Conservation (phyloP, 2,797 vertebrate genomes). For the Bradypus variegatus region DNA sequence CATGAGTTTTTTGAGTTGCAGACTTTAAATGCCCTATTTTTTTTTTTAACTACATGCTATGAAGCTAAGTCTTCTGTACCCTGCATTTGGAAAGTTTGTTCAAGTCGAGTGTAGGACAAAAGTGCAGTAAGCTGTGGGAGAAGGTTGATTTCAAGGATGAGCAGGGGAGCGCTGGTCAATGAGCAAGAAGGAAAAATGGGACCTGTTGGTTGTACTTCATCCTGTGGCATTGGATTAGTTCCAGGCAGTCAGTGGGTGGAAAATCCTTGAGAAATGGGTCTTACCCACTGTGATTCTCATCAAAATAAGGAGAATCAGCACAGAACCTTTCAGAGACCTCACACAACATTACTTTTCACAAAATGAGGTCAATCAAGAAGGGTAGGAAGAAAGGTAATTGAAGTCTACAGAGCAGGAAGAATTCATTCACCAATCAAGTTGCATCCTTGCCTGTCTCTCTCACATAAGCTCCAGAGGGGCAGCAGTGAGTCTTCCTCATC, state of each 20-base stretch:
- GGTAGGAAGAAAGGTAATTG: background rate
- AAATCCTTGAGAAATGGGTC: conserved; percentile 19
- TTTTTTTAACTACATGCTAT: background rate
- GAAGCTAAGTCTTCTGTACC: background rate
- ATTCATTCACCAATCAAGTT: background rate
- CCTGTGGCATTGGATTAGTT: background rate
- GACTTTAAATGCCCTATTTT: background rate
- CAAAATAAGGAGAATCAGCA: background rate
- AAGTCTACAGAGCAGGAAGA: background rate
- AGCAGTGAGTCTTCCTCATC: background rate
- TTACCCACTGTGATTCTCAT: background rate
- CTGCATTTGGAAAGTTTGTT: conserved; percentile 13
- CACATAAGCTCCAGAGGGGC: background rate
- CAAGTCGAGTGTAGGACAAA: background rate
- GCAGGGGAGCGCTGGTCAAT: background rate
- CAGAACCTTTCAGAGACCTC: background rate
- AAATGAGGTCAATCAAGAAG: background rate
- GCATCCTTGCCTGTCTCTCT: background rate
- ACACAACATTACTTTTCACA: background rate
- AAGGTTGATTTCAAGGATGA: conserved; percentile 16
- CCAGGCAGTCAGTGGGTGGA: background rate
- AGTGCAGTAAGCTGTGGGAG: background rate
- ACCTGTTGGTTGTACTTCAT: background rate
- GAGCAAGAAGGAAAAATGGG: background rate
- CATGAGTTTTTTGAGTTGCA: background rate